phyloP scores from a whole-genome alignment of 2,113 vertebrate genomes.

The Cichladusa arquata region DNA sequence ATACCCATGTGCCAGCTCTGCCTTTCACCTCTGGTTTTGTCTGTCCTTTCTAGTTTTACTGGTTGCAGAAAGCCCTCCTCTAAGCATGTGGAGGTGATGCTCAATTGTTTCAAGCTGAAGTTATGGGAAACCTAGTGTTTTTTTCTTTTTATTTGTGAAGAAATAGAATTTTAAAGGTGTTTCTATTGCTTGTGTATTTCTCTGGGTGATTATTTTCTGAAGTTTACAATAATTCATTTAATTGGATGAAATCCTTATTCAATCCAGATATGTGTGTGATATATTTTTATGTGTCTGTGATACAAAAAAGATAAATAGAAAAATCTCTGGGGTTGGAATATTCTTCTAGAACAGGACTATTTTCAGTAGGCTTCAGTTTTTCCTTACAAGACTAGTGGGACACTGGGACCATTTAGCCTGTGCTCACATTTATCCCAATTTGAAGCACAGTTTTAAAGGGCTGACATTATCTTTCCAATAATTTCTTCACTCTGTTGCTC shows the following conservation, averaged over 20 bases:
- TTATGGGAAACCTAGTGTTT: background rate
- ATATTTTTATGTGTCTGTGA: background rate
- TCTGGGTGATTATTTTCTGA: background rate
- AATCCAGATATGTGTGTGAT: background rate
- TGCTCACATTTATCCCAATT: background rate
- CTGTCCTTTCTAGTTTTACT: background rate
- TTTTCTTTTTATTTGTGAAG: background rate
- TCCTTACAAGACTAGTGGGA: background rate
- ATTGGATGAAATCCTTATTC: background rate
- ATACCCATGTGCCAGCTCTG: background rate
- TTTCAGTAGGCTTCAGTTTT: background rate
- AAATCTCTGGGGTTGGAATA: background rate
- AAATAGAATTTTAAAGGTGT: background rate
- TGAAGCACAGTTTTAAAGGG: background rate
- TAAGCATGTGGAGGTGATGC: background rate
- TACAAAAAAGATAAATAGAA: background rate
- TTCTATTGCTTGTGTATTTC: background rate
- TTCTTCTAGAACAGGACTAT: background rate
- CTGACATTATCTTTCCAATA: background rate
- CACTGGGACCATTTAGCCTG: background rate
- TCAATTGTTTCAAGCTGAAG: background rate
- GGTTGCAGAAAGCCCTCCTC: background rate
- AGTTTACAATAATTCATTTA: background rate
- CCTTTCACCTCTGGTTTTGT: background rate
- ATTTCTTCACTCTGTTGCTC: background rate